Evolutionary conservation across 2,113 vertebrate species (phyloP).

Genomic region (Oryzias javanicus): DNA sequence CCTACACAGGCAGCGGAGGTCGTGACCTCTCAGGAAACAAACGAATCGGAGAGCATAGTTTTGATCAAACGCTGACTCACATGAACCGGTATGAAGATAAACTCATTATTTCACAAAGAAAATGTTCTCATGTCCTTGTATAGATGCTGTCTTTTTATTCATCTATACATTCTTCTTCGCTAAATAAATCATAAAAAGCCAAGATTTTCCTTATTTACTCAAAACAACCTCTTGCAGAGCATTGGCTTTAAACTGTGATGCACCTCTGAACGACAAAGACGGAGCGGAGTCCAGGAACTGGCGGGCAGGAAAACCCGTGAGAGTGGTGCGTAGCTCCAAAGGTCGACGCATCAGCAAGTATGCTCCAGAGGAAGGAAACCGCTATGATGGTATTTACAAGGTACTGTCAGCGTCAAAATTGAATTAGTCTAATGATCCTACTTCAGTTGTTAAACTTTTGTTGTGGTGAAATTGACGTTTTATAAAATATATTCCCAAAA

Average conservation of each 20-base stretch:
- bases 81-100: slow-evolving; percentile 90
- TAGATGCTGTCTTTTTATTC: background rate
- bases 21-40: slow-evolving; percentile 99
- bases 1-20: slow-evolving; percentile 97
- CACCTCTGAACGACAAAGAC: slow-evolving; percentile 95
- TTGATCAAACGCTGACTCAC: slow-evolving; percentile 97
- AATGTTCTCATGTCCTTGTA: background rate
- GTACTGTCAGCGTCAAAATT: slow-evolving; percentile 61
- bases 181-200: too few species aligned
- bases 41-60: slow-evolving; percentile 95
- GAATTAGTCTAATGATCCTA: background rate
- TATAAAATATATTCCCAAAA: too few species aligned
- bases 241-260: slow-evolving; percentile 97
- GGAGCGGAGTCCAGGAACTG: slow-evolving; percentile 97
- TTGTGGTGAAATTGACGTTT: too few species aligned
- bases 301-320: slow-evolving; percentile 95
- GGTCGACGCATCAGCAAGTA: slow-evolving; percentile 98
- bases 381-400: slow-evolving; percentile 99
- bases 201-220: background rate
- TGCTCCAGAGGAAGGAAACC: slow-evolving; percentile 97
- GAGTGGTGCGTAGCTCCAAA: slow-evolving; percentile 97
- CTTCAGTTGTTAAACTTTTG: too few species aligned
- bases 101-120: background rate
- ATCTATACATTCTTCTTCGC: background rate
- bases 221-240: slow-evolving; percentile 77